Evolutionary conservation across 2,113 vertebrate genomes (phyloP), one percentile per base, ranked within the genome.

Genomic region (Muscicapa adusta): DNA sequence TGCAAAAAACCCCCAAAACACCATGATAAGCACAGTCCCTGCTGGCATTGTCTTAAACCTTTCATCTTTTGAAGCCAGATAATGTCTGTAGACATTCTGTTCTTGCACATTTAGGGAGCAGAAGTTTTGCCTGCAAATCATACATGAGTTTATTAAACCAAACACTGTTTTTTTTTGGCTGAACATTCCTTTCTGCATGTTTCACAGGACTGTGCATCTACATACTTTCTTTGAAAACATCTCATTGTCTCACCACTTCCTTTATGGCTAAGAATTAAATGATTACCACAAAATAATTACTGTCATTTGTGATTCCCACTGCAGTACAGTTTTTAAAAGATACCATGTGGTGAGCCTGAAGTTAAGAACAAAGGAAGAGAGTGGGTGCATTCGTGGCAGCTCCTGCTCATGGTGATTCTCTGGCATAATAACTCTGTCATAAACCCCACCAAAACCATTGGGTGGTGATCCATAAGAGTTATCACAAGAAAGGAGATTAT

Each of bases 371-470:
- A 94, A 89, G 74, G 42, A 53, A 72, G 50, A 82, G 15, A 73
- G 67, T 5, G 0, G n/a, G 50, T 72, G 45, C 12, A 26, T 18
- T 68, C 0, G 0, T 42, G 58, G 63, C 18, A 0, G 2, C 34
- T 82, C 75, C 57, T 94, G 66, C 85, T 85, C 51, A 8, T 9
- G 53, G n/a, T 9, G 43, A 73, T 67, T 63, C 40, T 8, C 45
- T 61, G 54, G 51, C 28, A 42, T 17, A 42, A 33, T 47, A 82
- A 20, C 18, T 56, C 26, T n/a, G 38, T 36, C 53, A 50, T 29
- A 72, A 91, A 68, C 5, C 13, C 11, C n/a, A 43, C 33, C 25
- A 31, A 48, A 85, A 50, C 31, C 3, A 4, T 2, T 63, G 45
- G 31, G 28, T 50, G 33, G 14, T 58, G 66, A 60, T 34, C 74